Conservation (phyloP, 2,797 vertebrate species). For the Pseudotriccus pelzelni region DNA sequence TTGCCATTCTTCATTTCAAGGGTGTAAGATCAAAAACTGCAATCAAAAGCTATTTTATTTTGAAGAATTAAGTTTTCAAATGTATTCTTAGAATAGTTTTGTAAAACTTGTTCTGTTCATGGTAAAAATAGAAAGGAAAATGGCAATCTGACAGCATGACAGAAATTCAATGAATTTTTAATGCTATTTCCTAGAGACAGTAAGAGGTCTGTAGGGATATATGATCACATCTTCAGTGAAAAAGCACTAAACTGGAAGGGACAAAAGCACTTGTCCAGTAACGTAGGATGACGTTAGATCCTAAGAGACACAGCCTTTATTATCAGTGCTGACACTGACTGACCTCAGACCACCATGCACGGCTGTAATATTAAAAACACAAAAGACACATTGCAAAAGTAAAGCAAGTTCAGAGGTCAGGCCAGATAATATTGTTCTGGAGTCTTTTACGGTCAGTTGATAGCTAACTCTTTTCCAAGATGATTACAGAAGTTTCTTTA, state of each 20-base stretch:
- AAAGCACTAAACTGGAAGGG: background rate
- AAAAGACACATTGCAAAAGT: background rate
- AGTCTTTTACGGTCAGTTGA: background rate
- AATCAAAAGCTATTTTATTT: background rate
- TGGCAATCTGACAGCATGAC: background rate
- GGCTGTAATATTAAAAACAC: background rate
- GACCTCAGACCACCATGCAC: background rate
- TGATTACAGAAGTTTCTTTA: background rate
- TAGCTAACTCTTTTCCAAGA: background rate
- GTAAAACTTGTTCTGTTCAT: background rate
- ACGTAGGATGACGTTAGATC: accelerated
- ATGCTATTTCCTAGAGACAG: background rate
- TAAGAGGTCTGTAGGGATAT: background rate
- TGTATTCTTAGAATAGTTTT: background rate
- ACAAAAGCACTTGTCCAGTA: background rate
- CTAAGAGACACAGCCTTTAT: background rate
- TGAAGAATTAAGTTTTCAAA: background rate
- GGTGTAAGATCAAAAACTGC: background rate
- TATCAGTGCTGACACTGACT: background rate
- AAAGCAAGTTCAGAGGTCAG: background rate
- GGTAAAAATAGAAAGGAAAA: conserved; percentile 22
- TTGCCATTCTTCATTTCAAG: background rate
- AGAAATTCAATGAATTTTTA: background rate
- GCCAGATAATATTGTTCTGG: background rate
- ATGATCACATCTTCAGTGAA: background rate